Percentiles rank a stretch among this genome's conserved stretches.
Conservation (phyloP, 2,888 invertebrate genomes). For the Smittia aterrima region DNA sequence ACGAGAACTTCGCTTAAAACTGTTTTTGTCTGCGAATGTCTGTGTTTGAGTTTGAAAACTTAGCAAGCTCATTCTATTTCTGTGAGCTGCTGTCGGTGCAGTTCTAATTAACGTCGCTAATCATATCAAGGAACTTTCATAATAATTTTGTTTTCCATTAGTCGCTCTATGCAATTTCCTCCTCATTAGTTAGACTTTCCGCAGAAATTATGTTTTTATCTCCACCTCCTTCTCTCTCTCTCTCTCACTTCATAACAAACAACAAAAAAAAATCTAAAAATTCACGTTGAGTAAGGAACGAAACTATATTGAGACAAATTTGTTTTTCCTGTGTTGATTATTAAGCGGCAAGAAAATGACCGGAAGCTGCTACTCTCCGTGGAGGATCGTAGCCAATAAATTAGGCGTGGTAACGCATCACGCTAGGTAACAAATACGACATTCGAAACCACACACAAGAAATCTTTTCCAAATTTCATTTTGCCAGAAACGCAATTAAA, state of each 20-base stretch:
- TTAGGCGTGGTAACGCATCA: constrained; percentile 75
- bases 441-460: constrained; percentile 13
- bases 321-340: constrained; percentile 42
- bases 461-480: neutral
- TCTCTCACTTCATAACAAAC: neutral
- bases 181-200: neutral
- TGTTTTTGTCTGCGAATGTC: too few species aligned
- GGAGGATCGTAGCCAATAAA: constrained; percentile 91
- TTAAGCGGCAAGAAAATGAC: constrained; percentile 64
- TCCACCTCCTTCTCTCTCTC: neutral
- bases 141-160: neutral
- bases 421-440: constrained; percentile 46
- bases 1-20: too few species aligned
- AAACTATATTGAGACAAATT: constrained; percentile 36
- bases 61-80: too few species aligned
- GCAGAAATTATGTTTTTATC: neutral
- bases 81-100: too few species aligned
- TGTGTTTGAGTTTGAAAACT: too few species aligned
- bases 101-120: neutral
- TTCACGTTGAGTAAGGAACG: constrained; percentile 10
- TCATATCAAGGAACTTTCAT: neutral
- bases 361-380: constrained; percentile 84
- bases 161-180: neutral
- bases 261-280: constrained; percentile 1
- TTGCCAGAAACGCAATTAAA: neutral